Evolutionary conservation across 1,140 invertebrate genomes (phyloP), one percentile per base, ranked within the genome.

Genomic region (Cyrtorhinus lividipennis): DNA sequence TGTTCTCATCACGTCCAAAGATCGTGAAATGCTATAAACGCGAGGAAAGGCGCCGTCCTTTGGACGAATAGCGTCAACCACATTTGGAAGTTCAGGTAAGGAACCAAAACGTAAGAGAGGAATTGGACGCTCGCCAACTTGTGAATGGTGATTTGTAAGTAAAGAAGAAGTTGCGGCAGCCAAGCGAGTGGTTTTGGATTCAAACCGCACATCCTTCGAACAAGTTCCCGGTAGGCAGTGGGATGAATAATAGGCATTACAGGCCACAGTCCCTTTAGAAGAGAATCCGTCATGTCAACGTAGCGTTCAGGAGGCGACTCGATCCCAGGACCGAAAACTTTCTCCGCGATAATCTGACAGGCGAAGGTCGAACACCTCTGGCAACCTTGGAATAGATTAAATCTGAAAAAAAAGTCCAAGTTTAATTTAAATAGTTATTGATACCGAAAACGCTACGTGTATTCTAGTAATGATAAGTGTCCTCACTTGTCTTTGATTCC

Each of bases 401-500:
- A 83, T 59, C 78, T 80, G 71, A 1, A 65, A 66, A 56, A 30
- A 59, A 48, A 64, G n/a, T n/a, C n/a, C n/a, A n/a, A n/a, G n/a
- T n/a, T n/a, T n/a, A n/a, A n/a, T n/a, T n/a, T n/a, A n/a, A n/a
- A n/a, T n/a, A n/a, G n/a, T n/a, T n/a, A n/a, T n/a, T n/a, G n/a
- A n/a, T n/a, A n/a, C n/a, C n/a, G n/a, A n/a, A n/a, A n/a, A n/a
- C n/a, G n/a, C n/a, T n/a, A n/a, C n/a, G n/a, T n/a, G n/a, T n/a
- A n/a, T n/a, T n/a, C n/a, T n/a, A n/a, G n/a, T n/a, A n/a, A n/a
- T n/a, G n/a, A n/a, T n/a, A n/a, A n/a, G n/a, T n/a, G 15, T 46
- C 1, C 71, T 71, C 70, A 86, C 80, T 80, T 81, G 68, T 94
- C 89, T 65, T 90, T 80, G 15, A 92, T 82, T 1, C 91, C 91